Evolutionary conservation across 2,797 vertebrate species (phyloP).

Genomic region (Peromyscus nudipes): DNA sequence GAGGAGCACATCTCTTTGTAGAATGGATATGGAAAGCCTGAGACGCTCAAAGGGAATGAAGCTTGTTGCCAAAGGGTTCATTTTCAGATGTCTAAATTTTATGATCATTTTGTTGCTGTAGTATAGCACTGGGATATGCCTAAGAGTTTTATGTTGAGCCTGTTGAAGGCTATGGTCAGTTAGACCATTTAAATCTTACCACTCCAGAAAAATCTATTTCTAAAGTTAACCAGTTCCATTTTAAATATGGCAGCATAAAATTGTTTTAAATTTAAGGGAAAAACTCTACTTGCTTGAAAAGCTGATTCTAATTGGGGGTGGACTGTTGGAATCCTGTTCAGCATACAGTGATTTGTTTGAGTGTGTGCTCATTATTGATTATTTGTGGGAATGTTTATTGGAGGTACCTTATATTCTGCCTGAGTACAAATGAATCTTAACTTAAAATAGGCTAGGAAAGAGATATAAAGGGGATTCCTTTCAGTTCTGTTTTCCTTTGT

Average conservation of each 20-base stretch:
- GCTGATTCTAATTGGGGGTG: not conserved
- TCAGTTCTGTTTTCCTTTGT: not conserved
- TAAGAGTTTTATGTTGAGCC: not conserved
- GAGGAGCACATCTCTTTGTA: not conserved
- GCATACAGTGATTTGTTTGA: not conserved
- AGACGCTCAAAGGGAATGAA: not conserved
- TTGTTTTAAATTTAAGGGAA: slow-evolving; percentile 19
- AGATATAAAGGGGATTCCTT: not conserved
- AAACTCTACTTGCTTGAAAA: slow-evolving; percentile 40
- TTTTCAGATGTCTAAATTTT: not conserved
- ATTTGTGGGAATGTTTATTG: not conserved
- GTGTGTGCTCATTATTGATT: not conserved
- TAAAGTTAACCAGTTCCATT: slow-evolving; percentile 32
- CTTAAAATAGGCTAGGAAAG: not conserved
- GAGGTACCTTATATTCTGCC: slow-evolving; percentile 12
- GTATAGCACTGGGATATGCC: not conserved
- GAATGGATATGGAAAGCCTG: not conserved
- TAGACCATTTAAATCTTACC: not conserved
- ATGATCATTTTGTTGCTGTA: not conserved
- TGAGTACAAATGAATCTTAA: not conserved
- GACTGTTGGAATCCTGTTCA: not conserved
- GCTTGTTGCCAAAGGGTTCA: not conserved
- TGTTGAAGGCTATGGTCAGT: not conserved
- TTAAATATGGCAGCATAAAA: slow-evolving; percentile 14
- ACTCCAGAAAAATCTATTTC: not conserved